These are phyloP conservation scores for Danio aesculapii DNA, from an alignment of 2,797 vertebrate genomes.

Conservation along the genomic window DNA sequence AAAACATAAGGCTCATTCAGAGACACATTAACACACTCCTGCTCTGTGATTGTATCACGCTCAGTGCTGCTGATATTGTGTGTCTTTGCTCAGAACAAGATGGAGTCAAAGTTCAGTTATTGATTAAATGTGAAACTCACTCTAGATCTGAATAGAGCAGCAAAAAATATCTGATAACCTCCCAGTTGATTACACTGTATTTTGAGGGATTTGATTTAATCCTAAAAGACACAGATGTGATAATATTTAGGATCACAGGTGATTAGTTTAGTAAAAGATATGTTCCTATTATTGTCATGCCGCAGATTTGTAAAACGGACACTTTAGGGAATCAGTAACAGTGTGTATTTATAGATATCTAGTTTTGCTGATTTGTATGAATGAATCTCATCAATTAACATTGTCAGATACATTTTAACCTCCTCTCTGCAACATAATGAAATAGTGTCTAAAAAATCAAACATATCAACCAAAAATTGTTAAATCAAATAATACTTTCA, in stretches of 20 bases:
- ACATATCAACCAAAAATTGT: not conserved
- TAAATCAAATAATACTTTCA: not conserved
- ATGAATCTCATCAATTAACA: no score
- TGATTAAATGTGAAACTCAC: not conserved
- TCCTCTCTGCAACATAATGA: no score
- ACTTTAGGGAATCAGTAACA: no score
- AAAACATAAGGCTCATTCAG: not conserved
- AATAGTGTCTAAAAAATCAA: no score
- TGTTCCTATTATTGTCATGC: not conserved
- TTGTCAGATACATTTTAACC: no score
- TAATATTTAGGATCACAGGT: no score
- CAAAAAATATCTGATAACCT: slow-evolving; percentile 1
- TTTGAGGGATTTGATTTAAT: not conserved
- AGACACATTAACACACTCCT: not conserved
- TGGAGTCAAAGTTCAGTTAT: not conserved
- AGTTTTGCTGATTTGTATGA: no score
- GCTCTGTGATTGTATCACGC: not conserved
- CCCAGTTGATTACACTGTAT: not conserved
- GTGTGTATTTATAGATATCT: no score
- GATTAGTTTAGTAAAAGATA: not conserved
- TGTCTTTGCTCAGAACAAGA: not conserved
- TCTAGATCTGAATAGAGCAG: not conserved
- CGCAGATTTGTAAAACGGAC: not conserved
- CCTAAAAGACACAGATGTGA: not conserved
- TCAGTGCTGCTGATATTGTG: not conserved